Evolutionary conservation across 2,797 vertebrate genomes (phyloP), one percentile per base, ranked within the genome.

Genomic region (Prunella strophiata): DNA sequence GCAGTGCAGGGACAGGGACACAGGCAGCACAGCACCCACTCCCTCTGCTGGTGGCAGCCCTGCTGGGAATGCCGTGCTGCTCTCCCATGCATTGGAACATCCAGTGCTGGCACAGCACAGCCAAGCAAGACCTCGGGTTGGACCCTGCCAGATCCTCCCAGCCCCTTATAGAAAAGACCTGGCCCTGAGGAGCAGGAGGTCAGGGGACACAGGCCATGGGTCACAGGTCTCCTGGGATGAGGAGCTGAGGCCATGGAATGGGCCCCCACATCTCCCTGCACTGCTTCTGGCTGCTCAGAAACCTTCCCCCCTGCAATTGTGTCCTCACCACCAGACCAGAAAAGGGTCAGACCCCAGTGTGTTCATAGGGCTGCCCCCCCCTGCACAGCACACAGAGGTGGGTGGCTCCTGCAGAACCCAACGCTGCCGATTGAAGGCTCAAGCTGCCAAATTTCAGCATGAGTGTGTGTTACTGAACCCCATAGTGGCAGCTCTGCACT

Each of bases 11-110:
- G 36, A 29, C n/a, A 86, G 42, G 21, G 21, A 23, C 18, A 50
- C 36, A 36, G 73, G 48, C 30, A 45, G 63, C 4, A 7, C 73
- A 63, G 67, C 68, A 32, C 7, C 80, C 32, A 4, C 96, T 94
- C 96, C 93, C 95, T 91, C 93, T 94, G 89, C 89, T 26, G 81
- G 95, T 51, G 9, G 71, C 65, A 6, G 61, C 51, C 40, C 30
- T 20, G 26, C 51, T n/a, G 57, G 57, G 38, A 74, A 42, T 42
- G 87, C 68, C 58, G 71, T 23, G 18, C 25, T 9, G 18, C 32
- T 72, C 22, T 72, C 66, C 73, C 8, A 2, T 40, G 71, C 2
- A 0, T 7, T 11, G 48, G 21, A 38, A 68, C 47, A 15, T 29
- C 47, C 18, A 2, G 43, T 6, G 52, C 40, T 29, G 36, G 27